Conservation (phyloP, 2,113 vertebrate species). For the Phaethornis superciliosus region DNA sequence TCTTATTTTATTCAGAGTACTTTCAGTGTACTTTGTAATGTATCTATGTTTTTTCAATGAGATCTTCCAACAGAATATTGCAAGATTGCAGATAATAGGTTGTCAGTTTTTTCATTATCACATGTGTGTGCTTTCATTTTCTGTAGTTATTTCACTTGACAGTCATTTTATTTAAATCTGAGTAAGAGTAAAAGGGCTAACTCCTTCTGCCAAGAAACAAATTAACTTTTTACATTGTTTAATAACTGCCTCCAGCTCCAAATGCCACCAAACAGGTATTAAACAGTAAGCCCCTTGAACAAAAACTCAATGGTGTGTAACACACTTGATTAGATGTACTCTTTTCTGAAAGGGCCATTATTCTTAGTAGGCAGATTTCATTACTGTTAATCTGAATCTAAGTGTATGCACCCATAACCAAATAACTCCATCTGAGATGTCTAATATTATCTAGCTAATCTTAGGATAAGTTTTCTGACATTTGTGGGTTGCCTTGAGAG, state of each 20-base stretch:
- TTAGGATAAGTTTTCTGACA: slow-evolving; percentile 22
- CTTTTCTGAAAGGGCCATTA: slow-evolving; percentile 65
- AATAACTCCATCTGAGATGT: slow-evolving; percentile 42
- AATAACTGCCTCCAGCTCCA: slow-evolving; percentile 66
- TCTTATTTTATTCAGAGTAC: neutral
- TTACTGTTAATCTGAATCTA: slow-evolving; percentile 61
- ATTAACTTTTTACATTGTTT: slow-evolving; percentile 70
- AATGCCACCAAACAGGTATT: slow-evolving; percentile 72
- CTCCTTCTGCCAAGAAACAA: slow-evolving; percentile 47
- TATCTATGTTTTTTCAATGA: neutral
- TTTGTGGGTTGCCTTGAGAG: slow-evolving; percentile 3
- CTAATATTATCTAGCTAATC: slow-evolving; percentile 8
- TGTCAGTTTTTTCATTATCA: slow-evolving; percentile 7
- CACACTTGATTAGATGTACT: slow-evolving; percentile 61
- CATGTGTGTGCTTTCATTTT: neutral
- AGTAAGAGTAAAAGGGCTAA: slow-evolving; percentile 40
- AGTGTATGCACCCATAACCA: slow-evolving; percentile 46
- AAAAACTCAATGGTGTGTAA: slow-evolving; percentile 59
- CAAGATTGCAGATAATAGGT: neutral
- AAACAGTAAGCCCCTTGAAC: slow-evolving; percentile 55
- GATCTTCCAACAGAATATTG: neutral
- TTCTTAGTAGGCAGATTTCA: slow-evolving; percentile 69
- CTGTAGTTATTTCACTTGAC: slow-evolving; percentile 54
- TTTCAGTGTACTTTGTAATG: neutral
- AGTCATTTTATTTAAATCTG: slow-evolving; percentile 56